Conservation (phyloP, 2,888 invertebrate genomes). For the Argynnis bischoffii region DNA sequence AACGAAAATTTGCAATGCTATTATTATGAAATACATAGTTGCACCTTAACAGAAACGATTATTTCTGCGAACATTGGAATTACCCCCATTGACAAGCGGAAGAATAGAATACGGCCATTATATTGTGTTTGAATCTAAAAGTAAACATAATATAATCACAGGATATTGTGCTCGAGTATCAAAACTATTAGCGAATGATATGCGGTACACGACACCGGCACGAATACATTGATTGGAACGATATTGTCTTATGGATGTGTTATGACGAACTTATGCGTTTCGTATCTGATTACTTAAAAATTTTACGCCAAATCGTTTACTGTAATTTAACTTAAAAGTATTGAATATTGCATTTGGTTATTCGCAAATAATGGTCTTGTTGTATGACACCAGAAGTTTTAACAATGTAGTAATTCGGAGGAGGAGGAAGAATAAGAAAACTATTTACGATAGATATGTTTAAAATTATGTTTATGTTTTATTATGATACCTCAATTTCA, state of each 20-base stretch:
- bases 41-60: conserved; percentile 8
- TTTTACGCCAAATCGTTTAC: neutral
- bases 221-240: conserved; percentile 32
- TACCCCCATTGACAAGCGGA: conserved; percentile 38
- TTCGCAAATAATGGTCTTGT: no score
- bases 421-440: no score
- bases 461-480: no score
- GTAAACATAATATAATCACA: conserved; percentile 73
- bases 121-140: conserved; percentile 69
- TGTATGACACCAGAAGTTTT: no score
- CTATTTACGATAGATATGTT: no score
- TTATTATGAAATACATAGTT: conserved; percentile 12
- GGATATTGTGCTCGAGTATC: conserved; percentile 76
- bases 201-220: conserved; percentile 35
- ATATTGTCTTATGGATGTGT: conserved; percentile 23
- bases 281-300: conserved; percentile 20
- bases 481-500: neutral
- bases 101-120: conserved; percentile 48
- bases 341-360: neutral
- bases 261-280: conserved; percentile 21
- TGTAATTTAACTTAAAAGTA: neutral
- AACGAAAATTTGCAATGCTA: conserved; percentile 8
- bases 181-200: conserved; percentile 72
- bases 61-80: conserved; percentile 15
- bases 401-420: no score